These are phyloP conservation scores for Sebastolobus alascanus DNA, from an alignment of 2,797 vertebrate genomes.

Conservation along the genomic window DNA sequence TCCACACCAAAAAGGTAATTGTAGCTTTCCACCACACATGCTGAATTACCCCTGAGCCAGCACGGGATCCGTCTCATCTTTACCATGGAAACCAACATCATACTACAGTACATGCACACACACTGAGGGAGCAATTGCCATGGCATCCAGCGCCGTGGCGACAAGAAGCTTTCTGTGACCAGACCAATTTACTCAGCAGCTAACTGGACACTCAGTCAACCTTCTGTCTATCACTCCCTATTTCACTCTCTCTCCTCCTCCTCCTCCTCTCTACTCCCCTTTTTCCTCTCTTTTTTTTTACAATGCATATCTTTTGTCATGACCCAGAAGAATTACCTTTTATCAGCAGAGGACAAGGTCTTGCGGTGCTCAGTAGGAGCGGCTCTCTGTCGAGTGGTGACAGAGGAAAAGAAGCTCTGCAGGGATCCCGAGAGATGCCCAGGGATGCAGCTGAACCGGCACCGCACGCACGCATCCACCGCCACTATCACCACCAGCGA, in stretches of 20 bases:
- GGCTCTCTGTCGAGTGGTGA: slow-evolving; percentile 68
- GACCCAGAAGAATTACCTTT: slow-evolving; percentile 77
- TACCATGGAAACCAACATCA: slow-evolving; percentile 87
- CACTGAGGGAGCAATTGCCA: slow-evolving; percentile 79
- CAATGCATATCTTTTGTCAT: slow-evolving; percentile 63
- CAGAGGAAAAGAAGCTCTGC: slow-evolving; percentile 80
- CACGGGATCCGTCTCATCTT: slow-evolving; percentile 76
- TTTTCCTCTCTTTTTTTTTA: slow-evolving; percentile 20
- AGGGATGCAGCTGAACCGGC: slow-evolving; percentile 82
- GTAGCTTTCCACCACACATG: slow-evolving; percentile 70
- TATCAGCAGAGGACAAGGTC: slow-evolving; percentile 68
- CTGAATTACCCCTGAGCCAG: slow-evolving; percentile 79
- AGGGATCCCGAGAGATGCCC: slow-evolving; percentile 85
- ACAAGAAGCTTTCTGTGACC: slow-evolving; percentile 72
- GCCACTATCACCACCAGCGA: slow-evolving; percentile 73
- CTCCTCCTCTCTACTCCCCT: slow-evolving; percentile 22
- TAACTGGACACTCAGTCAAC: slow-evolving; percentile 65
- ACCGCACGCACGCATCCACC: slow-evolving; percentile 74
- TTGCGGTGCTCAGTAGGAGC: slow-evolving; percentile 60
- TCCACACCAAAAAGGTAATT: slow-evolving; percentile 64
- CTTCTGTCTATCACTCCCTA: slow-evolving; percentile 58
- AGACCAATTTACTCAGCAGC: slow-evolving; percentile 76
- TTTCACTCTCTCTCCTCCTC: slow-evolving; percentile 27
- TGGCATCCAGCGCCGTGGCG: slow-evolving; percentile 75
- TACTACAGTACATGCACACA: slow-evolving; percentile 72